Base-by-base conservation (phyloP, 2,797 vertebrate genomes). In the Sebastes cheni region DNA sequence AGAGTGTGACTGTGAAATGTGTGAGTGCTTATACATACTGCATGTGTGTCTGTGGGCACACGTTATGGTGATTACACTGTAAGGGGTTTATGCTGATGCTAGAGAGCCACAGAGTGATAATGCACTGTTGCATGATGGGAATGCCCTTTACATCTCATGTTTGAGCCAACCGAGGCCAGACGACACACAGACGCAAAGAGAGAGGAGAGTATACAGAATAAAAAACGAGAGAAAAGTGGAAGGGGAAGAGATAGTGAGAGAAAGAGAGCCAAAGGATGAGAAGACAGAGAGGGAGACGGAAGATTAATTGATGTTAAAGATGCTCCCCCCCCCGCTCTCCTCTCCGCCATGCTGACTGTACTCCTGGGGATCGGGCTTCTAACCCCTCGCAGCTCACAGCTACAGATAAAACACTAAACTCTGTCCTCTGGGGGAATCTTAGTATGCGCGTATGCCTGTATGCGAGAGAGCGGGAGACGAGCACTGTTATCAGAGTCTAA, bases 291-390 rank as follows among this genome's bases (percentile, higher is more conserved):
- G 75, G 14, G 65, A 82, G 76, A 85, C 22, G 12, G 77, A 81
- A 82, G 90, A 93, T 90, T 89, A 91, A 92, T 89, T 91, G 85
- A 91, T 86, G 87, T 88, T 91, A 88, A 92, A 92, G 86, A 92
- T 86, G 81, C 79, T 3, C 65, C 83, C 66, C 74, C 66, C 30
- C 72, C 78, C n/a, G 4, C 11, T 71, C 22, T 23, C 55, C 23
- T 39, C 65, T 14, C 62, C 42, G 30, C 81, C 61, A 85, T 16
- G 81, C 79, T 72, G 75, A 84, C 74, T 86, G 73, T 77, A 64
- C 88, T 90, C 88, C 70, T 27, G 78, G 85, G 92, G 84, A 84
- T 36, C 4, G 46, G 80, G 80, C 88, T 86, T 90, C 85, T 91
- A 88, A 90, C 87, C 89, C 83, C 86, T 83, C 6, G 16, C 85